Evolutionary conservation across 2,797 vertebrate species (phyloP), one percentile per base, ranked within the genome.

Genomic region (Schizopygopsis malacanthus): DNA sequence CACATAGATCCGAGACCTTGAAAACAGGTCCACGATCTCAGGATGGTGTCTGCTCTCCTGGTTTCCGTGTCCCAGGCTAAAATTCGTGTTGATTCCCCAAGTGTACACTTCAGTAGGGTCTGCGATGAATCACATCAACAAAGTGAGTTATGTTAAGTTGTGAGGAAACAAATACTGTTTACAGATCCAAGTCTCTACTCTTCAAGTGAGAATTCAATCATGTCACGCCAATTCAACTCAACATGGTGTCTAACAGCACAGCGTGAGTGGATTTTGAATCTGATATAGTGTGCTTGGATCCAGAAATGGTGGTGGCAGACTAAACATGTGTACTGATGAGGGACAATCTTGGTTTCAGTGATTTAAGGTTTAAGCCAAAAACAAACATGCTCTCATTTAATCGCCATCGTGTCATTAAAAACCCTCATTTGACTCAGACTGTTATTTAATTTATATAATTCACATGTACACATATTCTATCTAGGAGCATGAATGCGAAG

Each of bases 21-120:
- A 95, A 92, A 99, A 99, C 67, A 97, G 92, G 91, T 99, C 98
- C 90, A 99, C 96, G 71, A 98, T 87, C 87, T 99, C 98, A 85
- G 98, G 98, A 92, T 98, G 96, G 85, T 97, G 94, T 87, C 97
- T 96, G 91, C 97, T 97, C 90, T 99, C 96, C 88, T 99, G 98
- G 93, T 97, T 97, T 89, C 98, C 97, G 84, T 99, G 98, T 20
- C 98, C 98, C 67, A 99, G 94, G 88, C 96, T 99, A 92, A 99
- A 99, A 93, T 99, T 99, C 82, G 96, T 96, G 89, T 99, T 99
- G 94, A 95, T 97, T 84, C 98, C 98, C 98, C 98, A 99, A 2
- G 96, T 99, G 90, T 98, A 99, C 73, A 98, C 97, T 92, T 99
- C 98, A 0, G 95, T 98, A 82, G 96, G 98, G 95, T 99, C 98